Evolutionary conservation across 2,113 vertebrate species (phyloP).

Genomic region (Hippoglossus stenolepis): DNA sequence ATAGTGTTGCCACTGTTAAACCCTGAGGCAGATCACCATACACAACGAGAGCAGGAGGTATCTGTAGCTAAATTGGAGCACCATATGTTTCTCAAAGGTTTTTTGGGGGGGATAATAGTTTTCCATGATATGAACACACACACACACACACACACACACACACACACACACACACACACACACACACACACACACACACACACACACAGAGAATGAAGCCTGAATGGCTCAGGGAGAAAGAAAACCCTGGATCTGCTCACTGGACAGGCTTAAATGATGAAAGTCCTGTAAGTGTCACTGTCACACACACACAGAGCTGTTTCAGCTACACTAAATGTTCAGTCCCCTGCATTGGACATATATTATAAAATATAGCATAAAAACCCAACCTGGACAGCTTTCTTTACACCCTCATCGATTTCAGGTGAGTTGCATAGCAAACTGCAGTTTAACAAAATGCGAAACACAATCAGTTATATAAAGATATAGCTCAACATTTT

Average conservation of each 20-base stretch:
- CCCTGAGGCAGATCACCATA: conserved; percentile 66
- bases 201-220: not conserved
- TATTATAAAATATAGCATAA: no score
- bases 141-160: conserved; percentile 22
- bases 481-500: not conserved
- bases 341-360: no score
- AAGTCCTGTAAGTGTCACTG: conserved; percentile 19
- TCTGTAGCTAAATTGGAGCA: conserved; percentile 67
- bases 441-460: not conserved
- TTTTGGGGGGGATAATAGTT: conserved; percentile 56
- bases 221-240: conserved; percentile 22
- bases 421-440: no score
- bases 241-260: conserved; percentile 46
- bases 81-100: conserved; percentile 75
- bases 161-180: conserved; percentile 18
- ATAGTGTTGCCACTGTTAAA: conserved; percentile 56
- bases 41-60: conserved; percentile 58
- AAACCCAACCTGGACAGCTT: no score
- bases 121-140: conserved; percentile 20
- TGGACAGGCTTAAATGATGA: conserved; percentile 35
- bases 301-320: not conserved
- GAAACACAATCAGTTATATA: not conserved
- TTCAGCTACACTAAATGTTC: no score
- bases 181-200: conserved; percentile 7
- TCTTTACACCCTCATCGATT: no score